phyloP scores from a whole-genome alignment of 2,888 invertebrate genomes.

The Cataglyphis livida region DNA sequence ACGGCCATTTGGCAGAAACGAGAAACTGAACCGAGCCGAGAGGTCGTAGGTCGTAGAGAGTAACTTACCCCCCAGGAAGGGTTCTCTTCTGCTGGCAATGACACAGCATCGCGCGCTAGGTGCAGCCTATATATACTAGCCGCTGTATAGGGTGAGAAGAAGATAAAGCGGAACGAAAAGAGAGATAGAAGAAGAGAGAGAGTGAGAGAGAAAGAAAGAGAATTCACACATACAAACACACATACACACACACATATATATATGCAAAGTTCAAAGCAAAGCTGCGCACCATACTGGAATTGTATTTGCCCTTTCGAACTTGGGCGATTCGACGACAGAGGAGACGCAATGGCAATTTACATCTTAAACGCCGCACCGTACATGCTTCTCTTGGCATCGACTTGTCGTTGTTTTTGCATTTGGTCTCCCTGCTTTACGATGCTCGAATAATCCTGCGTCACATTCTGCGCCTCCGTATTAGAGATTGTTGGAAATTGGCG shows the following conservation, averaged over 20 bases:
- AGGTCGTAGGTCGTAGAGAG: conserved; percentile 34
- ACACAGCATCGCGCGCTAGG: conserved; percentile 24
- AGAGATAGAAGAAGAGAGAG: not conserved
- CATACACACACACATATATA: not conserved
- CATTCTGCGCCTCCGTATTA: conserved; percentile 72
- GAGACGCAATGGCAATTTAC: conserved; percentile 73
- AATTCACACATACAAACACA: not conserved
- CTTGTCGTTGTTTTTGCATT: conserved; percentile 31
- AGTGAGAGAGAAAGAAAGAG: not conserved
- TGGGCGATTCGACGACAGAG: conserved; percentile 57
- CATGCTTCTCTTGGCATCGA: conserved; percentile 18
- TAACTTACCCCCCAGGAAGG: conserved; percentile 21
- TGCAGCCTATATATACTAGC: not conserved
- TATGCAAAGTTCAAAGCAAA: conserved; percentile 3
- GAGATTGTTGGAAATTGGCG: conserved; percentile 78
- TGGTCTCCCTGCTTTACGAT: not conserved
- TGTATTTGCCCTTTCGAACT: conserved; percentile 76
- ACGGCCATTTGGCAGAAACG: conserved; percentile 42
- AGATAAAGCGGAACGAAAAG: conserved; percentile 24
- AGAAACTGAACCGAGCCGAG: conserved; percentile 31
- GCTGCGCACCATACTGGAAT: conserved; percentile 51
- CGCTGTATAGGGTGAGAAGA: conserved; percentile 30
- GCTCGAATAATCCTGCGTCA: not conserved
- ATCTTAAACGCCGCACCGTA: conserved; percentile 70
- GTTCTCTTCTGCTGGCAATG: conserved; percentile 37